A percentile compares a stretch with the other conserved stretches of the same genome.
Evolutionary conservation across 2,113 vertebrate genomes (phyloP).

Genomic region (Eudorcas thomsonii): DNA sequence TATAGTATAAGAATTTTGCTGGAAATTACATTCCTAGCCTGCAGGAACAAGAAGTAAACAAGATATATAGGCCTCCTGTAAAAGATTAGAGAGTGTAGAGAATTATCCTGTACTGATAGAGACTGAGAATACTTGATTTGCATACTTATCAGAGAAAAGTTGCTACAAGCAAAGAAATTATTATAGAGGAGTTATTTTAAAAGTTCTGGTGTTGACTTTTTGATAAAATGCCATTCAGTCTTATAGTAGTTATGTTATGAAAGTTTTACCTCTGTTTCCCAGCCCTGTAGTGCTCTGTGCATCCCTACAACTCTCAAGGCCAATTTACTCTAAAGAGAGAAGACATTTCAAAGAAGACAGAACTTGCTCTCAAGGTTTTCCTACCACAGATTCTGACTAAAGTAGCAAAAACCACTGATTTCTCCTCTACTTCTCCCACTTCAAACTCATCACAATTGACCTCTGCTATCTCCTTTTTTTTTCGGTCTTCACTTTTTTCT

Average conservation of each 20-base stretch:
- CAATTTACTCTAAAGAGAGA: background rate
- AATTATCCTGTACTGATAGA: background rate
- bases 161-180: background rate
- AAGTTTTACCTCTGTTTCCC: background rate
- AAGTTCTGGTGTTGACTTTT: background rate
- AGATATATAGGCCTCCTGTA: background rate
- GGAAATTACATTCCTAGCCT: slow-evolving; percentile 26
- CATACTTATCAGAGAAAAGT: slow-evolving; percentile 15
- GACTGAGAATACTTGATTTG: background rate
- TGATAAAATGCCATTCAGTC: background rate
- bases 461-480: background rate
- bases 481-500: background rate
- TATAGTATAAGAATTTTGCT: background rate
- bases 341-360: background rate
- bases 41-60: background rate
- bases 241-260: background rate
- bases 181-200: background rate
- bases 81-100: background rate
- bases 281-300: background rate
- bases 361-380: background rate
- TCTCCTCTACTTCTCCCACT: background rate
- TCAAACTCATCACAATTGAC: background rate
- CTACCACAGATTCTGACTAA: background rate
- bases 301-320: background rate
- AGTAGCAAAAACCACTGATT: background rate